phyloP scores from a whole-genome alignment of 2,113 vertebrate species.

The Archilochus colubris region DNA sequence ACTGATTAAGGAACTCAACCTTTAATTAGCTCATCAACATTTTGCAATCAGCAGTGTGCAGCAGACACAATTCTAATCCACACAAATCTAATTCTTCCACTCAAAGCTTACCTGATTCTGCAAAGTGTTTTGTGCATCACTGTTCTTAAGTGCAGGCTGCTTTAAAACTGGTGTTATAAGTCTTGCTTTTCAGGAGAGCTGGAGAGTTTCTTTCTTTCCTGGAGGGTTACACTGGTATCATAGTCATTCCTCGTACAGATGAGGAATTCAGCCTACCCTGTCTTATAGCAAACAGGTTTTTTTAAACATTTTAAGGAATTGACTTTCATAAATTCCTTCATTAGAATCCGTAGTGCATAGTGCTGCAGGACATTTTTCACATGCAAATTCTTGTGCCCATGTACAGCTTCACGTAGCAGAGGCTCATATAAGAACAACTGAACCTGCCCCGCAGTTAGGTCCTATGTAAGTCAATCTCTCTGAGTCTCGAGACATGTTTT shows the following conservation, averaged over 20 bases:
- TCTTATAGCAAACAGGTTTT: not conserved
- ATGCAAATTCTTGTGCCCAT: not conserved
- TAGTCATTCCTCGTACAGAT: not conserved
- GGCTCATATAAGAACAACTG: not conserved
- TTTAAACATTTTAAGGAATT: not conserved
- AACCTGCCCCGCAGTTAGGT: not conserved
- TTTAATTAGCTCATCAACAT: not conserved
- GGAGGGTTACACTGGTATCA: not conserved
- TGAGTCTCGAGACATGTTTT: not conserved
- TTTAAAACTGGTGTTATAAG: not conserved
- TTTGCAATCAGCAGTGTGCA: not conserved
- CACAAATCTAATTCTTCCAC: not conserved
- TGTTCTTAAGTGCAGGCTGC: not conserved
- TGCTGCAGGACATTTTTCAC: not conserved
- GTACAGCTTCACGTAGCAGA: not conserved
- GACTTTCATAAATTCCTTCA: not conserved
- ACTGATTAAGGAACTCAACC: not conserved
- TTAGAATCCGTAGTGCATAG: not conserved
- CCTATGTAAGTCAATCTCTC: not conserved
- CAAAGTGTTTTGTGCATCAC: not conserved
- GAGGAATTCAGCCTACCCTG: not conserved
- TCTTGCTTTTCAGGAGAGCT: not conserved
- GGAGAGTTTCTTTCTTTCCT: not conserved
- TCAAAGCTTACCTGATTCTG: not conserved
- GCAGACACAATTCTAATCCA: not conserved